These are phyloP conservation scores for Spodoptera frugiperda DNA, from an alignment of 1,140 invertebrate species.

Conservation along the genomic window DNA sequence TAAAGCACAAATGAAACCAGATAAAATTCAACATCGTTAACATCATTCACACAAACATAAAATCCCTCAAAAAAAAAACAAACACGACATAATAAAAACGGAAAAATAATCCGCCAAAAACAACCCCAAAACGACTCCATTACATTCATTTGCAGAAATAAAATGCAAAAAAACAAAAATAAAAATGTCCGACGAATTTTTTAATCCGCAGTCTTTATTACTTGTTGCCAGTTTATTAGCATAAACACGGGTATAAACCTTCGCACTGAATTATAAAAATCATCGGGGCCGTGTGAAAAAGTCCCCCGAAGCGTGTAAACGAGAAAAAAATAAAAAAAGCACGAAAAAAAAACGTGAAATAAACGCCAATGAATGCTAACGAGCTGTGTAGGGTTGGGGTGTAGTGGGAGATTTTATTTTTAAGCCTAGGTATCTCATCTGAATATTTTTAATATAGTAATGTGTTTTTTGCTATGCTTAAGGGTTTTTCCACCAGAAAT, in stretches of 20 bases:
- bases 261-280: conserved; percentile 45
- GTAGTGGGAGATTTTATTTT: conserved; percentile 32
- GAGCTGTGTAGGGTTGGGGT: conserved; percentile 44
- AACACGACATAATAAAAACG: neutral
- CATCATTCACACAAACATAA: no score
- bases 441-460: no score
- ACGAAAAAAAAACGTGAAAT: conserved; percentile 25
- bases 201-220: conserved; percentile 25
- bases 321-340: conserved; percentile 29
- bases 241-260: conserved; percentile 55
- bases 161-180: neutral
- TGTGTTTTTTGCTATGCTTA: no score
- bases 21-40: no score
- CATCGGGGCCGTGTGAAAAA: conserved; percentile 20
- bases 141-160: conserved; percentile 24
- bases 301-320: conserved; percentile 41
- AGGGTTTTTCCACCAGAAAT: no score
- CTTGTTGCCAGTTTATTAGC: conserved; percentile 47
- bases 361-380: conserved; percentile 56
- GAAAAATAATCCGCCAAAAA: neutral
- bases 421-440: no score
- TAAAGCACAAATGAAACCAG: no score
- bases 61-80: neutral
- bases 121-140: conserved; percentile 25
- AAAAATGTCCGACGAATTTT: conserved; percentile 6